These are phyloP conservation scores for Holocentrus rufus DNA, from an alignment of 2,797 vertebrate species.

Conservation along the genomic window DNA sequence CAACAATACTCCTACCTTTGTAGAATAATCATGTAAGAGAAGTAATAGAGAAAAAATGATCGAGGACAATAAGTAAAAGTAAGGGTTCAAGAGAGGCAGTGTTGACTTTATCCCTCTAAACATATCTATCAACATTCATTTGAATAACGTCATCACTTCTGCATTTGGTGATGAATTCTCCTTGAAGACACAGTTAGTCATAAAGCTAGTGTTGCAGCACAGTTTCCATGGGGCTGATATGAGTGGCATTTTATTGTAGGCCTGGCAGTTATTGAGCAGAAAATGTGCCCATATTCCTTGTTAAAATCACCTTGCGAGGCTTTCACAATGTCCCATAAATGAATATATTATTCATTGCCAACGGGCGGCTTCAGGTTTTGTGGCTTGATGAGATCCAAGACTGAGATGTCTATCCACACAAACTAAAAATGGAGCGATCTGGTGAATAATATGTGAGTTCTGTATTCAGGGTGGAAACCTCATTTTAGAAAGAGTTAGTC, in stretches of 20 bases:
- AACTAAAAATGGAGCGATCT: slow-evolving; percentile 30
- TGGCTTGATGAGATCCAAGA: slow-evolving; percentile 43
- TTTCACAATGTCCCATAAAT: slow-evolving; percentile 9
- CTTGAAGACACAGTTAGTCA: background rate
- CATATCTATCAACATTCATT: too few relatives aligned
- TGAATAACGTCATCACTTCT: too few relatives aligned
- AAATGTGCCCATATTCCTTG: background rate
- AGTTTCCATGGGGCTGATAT: background rate
- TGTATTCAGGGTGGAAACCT: slow-evolving; percentile 41
- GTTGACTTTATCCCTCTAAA: too few relatives aligned
- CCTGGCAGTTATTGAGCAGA: background rate
- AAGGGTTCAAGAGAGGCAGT: too few relatives aligned
- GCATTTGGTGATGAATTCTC: background rate
- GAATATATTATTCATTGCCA: slow-evolving; percentile 30
- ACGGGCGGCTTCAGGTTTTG: slow-evolving; percentile 25
- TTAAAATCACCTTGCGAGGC: slow-evolving; percentile 31
- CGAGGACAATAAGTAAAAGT: background rate
- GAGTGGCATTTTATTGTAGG: slow-evolving; percentile 9
- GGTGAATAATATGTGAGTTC: slow-evolving; percentile 60
- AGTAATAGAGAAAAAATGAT: too few relatives aligned
- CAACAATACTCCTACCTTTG: too few relatives aligned
- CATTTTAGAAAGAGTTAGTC: slow-evolving; percentile 59
- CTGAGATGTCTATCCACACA: slow-evolving; percentile 12
- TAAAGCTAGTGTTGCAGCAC: background rate
- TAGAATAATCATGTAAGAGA: too few relatives aligned